A percentile compares a stretch with the other conserved stretches of the same genome.
phyloP scores from a whole-genome alignment of 92 coral and sea anemone genomes.

The Zoanthus sansibaricus region DNA sequence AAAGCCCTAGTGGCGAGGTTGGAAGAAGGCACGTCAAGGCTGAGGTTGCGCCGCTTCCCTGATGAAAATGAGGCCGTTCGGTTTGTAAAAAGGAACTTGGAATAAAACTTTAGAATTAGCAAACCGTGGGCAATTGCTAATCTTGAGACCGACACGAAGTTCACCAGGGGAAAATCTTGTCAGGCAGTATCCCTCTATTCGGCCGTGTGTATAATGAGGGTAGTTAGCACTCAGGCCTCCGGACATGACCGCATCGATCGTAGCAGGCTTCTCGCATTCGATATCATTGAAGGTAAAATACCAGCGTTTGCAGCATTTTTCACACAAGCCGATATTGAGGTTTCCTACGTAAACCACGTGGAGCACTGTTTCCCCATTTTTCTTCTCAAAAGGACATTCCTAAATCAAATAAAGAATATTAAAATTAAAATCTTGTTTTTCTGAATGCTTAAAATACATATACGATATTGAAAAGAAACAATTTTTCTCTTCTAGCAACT shows the following conservation, averaged over 20 bases:
- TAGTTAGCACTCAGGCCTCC: slow-evolving; percentile 75
- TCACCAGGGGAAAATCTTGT: slow-evolving; percentile 60
- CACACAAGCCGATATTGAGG: slow-evolving; percentile 68
- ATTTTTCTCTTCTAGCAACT: no score
- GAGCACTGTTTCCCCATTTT: slow-evolving; percentile 49
- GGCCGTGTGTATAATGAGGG: slow-evolving; percentile 72
- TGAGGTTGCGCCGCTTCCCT: slow-evolving; percentile 73
- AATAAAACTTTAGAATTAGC: slow-evolving; percentile 56
- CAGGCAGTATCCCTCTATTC: slow-evolving; percentile 82
- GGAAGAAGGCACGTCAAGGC: not conserved
- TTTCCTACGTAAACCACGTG: slow-evolving; percentile 73
- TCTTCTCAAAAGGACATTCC: slow-evolving; percentile 66
- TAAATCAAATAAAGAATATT: not conserved
- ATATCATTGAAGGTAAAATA: slow-evolving; percentile 64
- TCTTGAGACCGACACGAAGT: slow-evolving; percentile 67
- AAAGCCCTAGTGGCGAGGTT: no score
- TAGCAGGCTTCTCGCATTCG: slow-evolving; percentile 61
- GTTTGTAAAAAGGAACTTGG: slow-evolving; percentile 57
- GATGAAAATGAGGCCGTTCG: slow-evolving; percentile 63
- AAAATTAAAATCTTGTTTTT: not conserved
- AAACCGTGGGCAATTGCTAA: slow-evolving; percentile 68
- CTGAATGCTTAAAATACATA: no score
- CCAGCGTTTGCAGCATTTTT: slow-evolving; percentile 76
- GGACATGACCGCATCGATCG: slow-evolving; percentile 80
- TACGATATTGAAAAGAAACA: no score